phyloP scores from a whole-genome alignment of 2,888 invertebrate genomes.

The Ptilodon capucinus region DNA sequence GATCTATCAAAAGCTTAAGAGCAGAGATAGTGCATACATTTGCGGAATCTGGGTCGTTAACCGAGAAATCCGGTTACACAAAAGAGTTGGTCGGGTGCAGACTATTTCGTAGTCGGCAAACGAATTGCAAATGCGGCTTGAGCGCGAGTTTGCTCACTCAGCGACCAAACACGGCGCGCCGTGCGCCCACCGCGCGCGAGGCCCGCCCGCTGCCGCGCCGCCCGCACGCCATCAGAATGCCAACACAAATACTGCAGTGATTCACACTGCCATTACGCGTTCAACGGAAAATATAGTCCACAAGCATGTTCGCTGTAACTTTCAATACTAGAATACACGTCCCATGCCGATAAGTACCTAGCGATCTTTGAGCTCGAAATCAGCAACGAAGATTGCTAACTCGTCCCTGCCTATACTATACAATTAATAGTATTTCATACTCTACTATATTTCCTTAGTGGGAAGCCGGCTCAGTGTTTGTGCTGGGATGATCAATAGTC shows the following conservation, averaged over 20 bases:
- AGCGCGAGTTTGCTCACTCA: slow-evolving; percentile 61
- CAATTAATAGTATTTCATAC: too few relatives aligned
- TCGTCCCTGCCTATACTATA: too few relatives aligned
- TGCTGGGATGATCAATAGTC: too few relatives aligned
- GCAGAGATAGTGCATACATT: slow-evolving; percentile 63
- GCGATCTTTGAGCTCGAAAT: too few relatives aligned
- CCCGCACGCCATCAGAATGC: slow-evolving; percentile 41
- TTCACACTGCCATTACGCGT: not conserved
- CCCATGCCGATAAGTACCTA: not conserved
- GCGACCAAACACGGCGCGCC: slow-evolving; percentile 56
- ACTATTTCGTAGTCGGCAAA: slow-evolving; percentile 68
- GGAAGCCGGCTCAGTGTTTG: too few relatives aligned
- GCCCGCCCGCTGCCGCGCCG: slow-evolving; percentile 32
- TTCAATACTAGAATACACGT: not conserved
- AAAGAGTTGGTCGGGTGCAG: slow-evolving; percentile 64
- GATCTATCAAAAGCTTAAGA: slow-evolving; percentile 26
- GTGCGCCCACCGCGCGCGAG: slow-evolving; percentile 20
- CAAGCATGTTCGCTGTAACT: slow-evolving; percentile 1
- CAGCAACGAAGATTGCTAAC: too few relatives aligned
- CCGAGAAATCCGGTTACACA: slow-evolving; percentile 70
- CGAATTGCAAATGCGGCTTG: slow-evolving; percentile 66
- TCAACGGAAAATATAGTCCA: not conserved
- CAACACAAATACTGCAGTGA: slow-evolving; percentile 15
- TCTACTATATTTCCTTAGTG: too few relatives aligned
- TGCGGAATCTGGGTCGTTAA: slow-evolving; percentile 69